These are phyloP conservation scores for Alouatta palliata DNA, from an alignment of 2,113 vertebrate species.

Conservation along the genomic window DNA sequence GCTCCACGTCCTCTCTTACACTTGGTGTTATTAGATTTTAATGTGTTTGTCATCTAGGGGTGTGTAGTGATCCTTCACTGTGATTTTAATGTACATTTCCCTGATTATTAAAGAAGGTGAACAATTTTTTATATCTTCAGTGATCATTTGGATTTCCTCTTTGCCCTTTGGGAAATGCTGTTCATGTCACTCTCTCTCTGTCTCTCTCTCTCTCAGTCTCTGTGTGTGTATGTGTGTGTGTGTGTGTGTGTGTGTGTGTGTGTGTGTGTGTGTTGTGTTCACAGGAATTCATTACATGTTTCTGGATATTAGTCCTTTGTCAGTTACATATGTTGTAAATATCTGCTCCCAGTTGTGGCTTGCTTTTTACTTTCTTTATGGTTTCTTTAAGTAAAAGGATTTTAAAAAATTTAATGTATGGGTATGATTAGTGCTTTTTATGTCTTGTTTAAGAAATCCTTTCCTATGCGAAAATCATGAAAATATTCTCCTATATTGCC, in stretches of 20 bases:
- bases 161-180: not conserved
- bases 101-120: not conserved
- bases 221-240: not conserved
- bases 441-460: not conserved
- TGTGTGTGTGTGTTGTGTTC: not conserved
- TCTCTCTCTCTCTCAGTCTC: not conserved
- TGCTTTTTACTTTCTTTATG: not conserved
- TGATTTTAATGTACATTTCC: conserved; percentile 10
- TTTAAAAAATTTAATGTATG: not conserved
- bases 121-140: not conserved
- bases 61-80: not conserved
- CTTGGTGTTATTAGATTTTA: not conserved
- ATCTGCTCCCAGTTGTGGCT: not conserved
- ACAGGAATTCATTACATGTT: not conserved
- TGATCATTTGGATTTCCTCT: not conserved
- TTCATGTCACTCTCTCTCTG: not conserved
- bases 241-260: not conserved
- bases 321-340: not conserved
- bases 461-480: not conserved
- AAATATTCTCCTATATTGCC: not conserved
- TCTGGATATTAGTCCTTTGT: not conserved
- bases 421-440: not conserved
- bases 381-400: not conserved
- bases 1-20: not conserved
- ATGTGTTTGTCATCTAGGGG: not conserved